Evolutionary conservation across 2,113 vertebrate species (phyloP), one percentile per base, ranked within the genome.

Genomic region (Brachionichthys hirsutus): DNA sequence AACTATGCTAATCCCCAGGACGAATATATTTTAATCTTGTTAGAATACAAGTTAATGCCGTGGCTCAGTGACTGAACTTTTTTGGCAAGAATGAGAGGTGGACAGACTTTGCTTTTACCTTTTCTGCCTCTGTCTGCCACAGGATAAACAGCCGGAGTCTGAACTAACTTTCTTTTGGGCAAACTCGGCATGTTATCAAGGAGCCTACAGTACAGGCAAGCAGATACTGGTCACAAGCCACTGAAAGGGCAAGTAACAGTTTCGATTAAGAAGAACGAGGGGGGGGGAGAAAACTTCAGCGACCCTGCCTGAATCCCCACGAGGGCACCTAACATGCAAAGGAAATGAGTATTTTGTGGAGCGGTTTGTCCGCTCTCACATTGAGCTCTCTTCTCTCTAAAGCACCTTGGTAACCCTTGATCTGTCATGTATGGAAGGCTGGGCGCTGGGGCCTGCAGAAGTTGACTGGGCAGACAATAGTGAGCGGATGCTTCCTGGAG

Each of bases 1-100:
- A 93, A 94, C 94, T 96, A 96, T 96, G 94, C 94, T 98, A 98
- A 98, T 98, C 95, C 95, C 93, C 94, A 93, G 94, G 94, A 95
- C 95, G 95, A 98, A 99, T 97, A 96, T 95, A 96, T 97, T 98
- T 95, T 99, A 99, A 99, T 99, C 97, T 99, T 95, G 94, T 98
- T 98, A 98, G 94, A 97, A 98, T 97, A 98, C 95, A 98, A 97
- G 95, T 98, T 99, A 98, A 98, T 95, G 94, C 95, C 75, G 92
- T 93, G 92, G 93, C 93, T 95, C 94, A 93, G 90, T 91, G 92
- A 92, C 93, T 94, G 93, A 94, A 96, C 94, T 94, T 94, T n/a
- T 94, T 92, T 89, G 89, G 93, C 89, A 89, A 85, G 84, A 87
- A 82, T 77, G 80, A 85, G 84, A 85, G 78, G 76, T 90, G 91